Conservation (phyloP, 1,140 invertebrate genomes). For the Drosophila nebulosa region DNA sequence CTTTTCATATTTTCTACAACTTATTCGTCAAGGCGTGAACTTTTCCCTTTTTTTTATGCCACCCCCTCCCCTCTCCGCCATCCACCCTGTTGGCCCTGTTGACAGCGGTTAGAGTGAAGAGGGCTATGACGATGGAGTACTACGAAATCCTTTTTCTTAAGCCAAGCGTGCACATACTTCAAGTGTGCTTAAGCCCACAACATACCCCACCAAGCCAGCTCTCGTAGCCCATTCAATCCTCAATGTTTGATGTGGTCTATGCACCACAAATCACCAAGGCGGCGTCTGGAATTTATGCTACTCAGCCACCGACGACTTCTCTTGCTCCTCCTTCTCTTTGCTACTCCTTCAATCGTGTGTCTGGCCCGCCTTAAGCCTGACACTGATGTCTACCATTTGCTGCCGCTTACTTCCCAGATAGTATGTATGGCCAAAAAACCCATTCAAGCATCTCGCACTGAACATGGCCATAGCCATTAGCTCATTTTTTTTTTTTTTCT, state of each 20-base stretch:
- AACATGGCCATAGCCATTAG: conserved; percentile 52
- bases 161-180: conserved; percentile 63
- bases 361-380: conserved; percentile 66
- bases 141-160: conserved; percentile 71
- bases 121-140: conserved; percentile 14
- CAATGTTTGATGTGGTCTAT: conserved; percentile 68
- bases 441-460: conserved; percentile 48
- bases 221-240: conserved; percentile 20
- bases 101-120: conserved; percentile 3
- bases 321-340: neutral
- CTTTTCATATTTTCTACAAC: conserved; percentile 64
- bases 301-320: conserved; percentile 25
- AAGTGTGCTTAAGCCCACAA: conserved; percentile 61
- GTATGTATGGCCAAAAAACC: conserved; percentile 2
- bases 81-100: neutral
- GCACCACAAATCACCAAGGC: conserved; percentile 66
- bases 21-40: conserved; percentile 38
- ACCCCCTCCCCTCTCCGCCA: neutral
- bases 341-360: conserved; percentile 21
- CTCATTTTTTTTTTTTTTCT: conserved; percentile 31
- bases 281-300: conserved; percentile 73
- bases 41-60: conserved; percentile 20
- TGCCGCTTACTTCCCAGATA: neutral
- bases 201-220: neutral
- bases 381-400: conserved; percentile 67